phyloP scores from a whole-genome alignment of 2,888 invertebrate genomes.

The Coelinius sp. region DNA sequence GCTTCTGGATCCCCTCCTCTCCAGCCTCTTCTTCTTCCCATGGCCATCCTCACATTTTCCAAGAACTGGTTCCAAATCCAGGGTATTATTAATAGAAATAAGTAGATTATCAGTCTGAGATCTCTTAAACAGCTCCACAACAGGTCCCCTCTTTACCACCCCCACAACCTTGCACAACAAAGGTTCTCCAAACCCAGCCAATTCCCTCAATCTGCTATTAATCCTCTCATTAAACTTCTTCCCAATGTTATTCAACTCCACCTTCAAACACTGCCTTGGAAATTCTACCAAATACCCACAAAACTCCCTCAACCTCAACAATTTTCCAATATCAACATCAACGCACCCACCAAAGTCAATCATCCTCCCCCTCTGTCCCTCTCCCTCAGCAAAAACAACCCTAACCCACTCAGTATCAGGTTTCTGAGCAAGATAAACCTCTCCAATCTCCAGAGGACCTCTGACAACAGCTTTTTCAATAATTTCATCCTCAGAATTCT shows the following conservation, averaged over 20 bases:
- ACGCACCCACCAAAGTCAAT: constrained; percentile 73
- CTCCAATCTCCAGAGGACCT: constrained; percentile 43
- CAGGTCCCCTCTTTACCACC: constrained; percentile 61
- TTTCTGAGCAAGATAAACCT: constrained; percentile 72
- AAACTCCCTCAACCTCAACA: constrained; percentile 70
- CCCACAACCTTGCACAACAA: constrained; percentile 73
- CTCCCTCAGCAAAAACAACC: constrained; percentile 66
- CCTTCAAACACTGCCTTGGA: constrained; percentile 74
- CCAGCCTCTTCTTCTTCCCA: constrained; percentile 47
- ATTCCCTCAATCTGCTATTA: constrained; percentile 61
- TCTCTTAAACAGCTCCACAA: constrained; percentile 81
- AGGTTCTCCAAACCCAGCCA: constrained; percentile 75
- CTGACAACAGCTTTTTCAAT: constrained; percentile 43
- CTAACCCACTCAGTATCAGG: constrained; percentile 71
- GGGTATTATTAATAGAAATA: constrained; percentile 80
- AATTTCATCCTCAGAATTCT: constrained; percentile 38
- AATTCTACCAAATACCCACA: constrained; percentile 67
- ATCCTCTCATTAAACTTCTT: constrained; percentile 55
- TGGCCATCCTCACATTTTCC: constrained; percentile 67
- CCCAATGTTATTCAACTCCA: constrained; percentile 74
- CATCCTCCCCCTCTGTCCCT: too few species aligned
- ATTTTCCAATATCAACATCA: constrained; percentile 69
- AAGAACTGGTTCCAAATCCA: constrained; percentile 76
- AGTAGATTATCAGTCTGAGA: constrained; percentile 77
- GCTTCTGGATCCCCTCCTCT: constrained; percentile 48